Evolutionary conservation across 2,113 vertebrate species (phyloP).

Genomic region (Porphyrio hochstetteri): DNA sequence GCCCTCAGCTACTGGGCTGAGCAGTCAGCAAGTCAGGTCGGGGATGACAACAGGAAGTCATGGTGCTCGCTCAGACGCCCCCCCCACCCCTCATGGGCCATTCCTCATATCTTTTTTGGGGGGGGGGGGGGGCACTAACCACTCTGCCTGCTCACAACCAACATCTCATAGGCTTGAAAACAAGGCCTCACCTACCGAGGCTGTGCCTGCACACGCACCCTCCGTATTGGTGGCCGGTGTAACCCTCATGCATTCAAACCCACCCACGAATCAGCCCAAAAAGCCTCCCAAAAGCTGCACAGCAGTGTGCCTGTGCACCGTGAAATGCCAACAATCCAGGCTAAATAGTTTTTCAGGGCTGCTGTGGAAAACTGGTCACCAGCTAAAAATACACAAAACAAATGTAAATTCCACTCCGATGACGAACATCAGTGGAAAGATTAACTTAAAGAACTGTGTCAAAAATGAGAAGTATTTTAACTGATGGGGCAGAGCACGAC

Average conservation of each 20-base stretch:
- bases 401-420: slow-evolving; percentile 53
- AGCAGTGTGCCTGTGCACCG: neutral
- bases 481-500: neutral
- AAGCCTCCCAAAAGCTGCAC: neutral
- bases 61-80: neutral
- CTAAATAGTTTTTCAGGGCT: slow-evolving; percentile 57
- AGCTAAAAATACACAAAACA: slow-evolving; percentile 56
- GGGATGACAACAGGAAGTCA: neutral
- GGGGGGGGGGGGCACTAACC: neutral
- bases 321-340: neutral
- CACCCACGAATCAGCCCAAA: neutral
- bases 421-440: slow-evolving; percentile 28
- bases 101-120: neutral
- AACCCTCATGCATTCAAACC: neutral
- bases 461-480: slow-evolving; percentile 59
- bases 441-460: slow-evolving; percentile 18
- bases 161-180: neutral
- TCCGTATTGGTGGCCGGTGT: neutral
- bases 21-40: fast-evolving
- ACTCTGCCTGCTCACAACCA: neutral
- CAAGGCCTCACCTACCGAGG: fast-evolving
- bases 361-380: slow-evolving; percentile 3
- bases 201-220: neutral
- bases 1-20: neutral
- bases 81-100: neutral